Conservation (phyloP, 2,113 vertebrate species). For the Tringa solitaria region DNA sequence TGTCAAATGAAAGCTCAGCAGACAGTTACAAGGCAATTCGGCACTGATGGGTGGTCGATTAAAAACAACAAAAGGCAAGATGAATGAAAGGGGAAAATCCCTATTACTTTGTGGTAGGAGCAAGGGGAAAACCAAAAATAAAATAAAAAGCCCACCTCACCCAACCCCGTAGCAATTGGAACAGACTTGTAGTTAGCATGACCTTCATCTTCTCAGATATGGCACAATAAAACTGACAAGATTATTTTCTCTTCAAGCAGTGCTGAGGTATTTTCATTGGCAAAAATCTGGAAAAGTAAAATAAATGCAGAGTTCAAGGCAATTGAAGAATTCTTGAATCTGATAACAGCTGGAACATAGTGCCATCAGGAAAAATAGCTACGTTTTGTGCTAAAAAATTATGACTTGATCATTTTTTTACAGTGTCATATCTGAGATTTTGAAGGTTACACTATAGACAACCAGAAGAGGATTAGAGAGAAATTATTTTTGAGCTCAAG, state of each 20-base stretch:
- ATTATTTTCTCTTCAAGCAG: conserved; percentile 38
- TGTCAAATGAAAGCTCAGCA: conserved; percentile 71
- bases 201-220: conserved; percentile 52
- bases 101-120: conserved; percentile 38
- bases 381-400: conserved; percentile 42
- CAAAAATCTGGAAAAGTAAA: conserved; percentile 25
- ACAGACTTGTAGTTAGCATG: conserved; percentile 16
- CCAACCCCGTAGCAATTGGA: conserved; percentile 29
- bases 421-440: conserved; percentile 20
- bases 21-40: conserved; percentile 75
- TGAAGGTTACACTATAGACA: conserved; percentile 48
- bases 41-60: conserved; percentile 70
- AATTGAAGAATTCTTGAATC: conserved; percentile 24
- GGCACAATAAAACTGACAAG: conserved; percentile 43
- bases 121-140: conserved; percentile 42
- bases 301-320: conserved; percentile 46
- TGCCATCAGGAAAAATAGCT: conserved; percentile 37
- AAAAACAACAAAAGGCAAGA: conserved; percentile 73
- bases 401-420: conserved; percentile 27
- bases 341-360: conserved; percentile 19
- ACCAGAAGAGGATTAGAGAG: conserved; percentile 50
- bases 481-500: conserved; percentile 64
- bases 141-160: conserved; percentile 56
- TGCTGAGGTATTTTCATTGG: conserved; percentile 31
- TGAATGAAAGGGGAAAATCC: conserved; percentile 54